Evolutionary conservation across 1,140 invertebrate species (phyloP).

Genomic region (Anastrepha ludens): DNA sequence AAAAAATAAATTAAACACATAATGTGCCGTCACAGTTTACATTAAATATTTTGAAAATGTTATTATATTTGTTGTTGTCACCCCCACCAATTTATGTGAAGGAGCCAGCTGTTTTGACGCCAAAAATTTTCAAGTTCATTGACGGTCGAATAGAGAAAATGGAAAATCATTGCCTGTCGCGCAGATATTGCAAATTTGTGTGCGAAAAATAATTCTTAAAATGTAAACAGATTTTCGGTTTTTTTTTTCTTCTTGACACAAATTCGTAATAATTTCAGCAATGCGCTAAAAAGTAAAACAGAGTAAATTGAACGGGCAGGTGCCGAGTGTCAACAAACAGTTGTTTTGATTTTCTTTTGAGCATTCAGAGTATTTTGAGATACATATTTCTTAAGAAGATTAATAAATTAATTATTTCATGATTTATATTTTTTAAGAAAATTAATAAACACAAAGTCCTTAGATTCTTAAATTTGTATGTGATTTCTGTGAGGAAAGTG

Average conservation of each 20-base stretch:
- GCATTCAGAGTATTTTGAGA: too few species aligned
- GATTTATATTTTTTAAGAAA: too few species aligned
- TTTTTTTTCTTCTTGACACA: not conserved
- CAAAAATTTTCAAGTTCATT: slow-evolving; percentile 47
- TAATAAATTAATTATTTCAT: too few species aligned
- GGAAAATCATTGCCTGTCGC: not conserved
- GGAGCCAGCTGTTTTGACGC: not conserved
- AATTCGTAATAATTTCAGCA: not conserved
- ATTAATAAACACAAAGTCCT: too few species aligned
- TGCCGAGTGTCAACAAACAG: slow-evolving; percentile 17
- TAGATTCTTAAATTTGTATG: too few species aligned
- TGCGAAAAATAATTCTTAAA: not conserved
- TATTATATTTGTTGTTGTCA: slow-evolving; percentile 1
- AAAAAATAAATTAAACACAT: slow-evolving; percentile 12
- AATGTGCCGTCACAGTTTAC: not conserved
- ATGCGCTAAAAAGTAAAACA: not conserved
- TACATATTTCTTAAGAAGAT: too few species aligned
- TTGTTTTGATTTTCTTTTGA: not conserved
- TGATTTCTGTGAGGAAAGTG: too few species aligned
- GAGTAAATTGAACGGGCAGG: not conserved
- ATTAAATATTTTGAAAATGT: not conserved
- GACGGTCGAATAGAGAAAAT: slow-evolving; percentile 19
- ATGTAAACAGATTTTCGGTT: not conserved
- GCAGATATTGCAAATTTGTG: not conserved
- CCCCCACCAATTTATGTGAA: not conserved